A percentile compares a stretch with the other conserved stretches of the same genome.
Conservation (phyloP, 2,113 vertebrate genomes). For the Microcebus jonahi region DNA sequence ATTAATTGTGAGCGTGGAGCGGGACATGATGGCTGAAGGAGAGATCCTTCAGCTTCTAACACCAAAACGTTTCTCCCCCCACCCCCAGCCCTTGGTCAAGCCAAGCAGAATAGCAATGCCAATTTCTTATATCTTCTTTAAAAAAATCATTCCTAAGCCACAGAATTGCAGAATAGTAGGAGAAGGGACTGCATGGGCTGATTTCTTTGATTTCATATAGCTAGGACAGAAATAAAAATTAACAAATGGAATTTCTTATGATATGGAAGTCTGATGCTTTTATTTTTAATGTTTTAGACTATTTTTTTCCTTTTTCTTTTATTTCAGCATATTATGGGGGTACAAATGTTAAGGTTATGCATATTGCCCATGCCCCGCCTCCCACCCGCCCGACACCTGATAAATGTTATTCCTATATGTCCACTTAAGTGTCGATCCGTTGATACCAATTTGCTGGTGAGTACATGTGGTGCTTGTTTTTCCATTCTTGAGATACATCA, state of each 20-base stretch:
- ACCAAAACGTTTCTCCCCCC: not conserved
- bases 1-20: not conserved
- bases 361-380: too few relatives aligned
- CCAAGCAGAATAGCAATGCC: not conserved
- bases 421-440: too few relatives aligned
- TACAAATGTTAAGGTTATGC: too few relatives aligned
- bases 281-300: not conserved
- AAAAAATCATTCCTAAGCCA: not conserved
- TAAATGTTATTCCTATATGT: too few relatives aligned
- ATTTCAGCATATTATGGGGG: too few relatives aligned
- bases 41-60: not conserved
- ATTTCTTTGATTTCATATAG: not conserved
- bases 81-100: not conserved
- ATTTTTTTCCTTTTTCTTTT: too few relatives aligned
- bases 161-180: not conserved
- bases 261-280: not conserved
- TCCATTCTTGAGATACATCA: too few relatives aligned
- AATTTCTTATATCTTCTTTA: not conserved
- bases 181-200: not conserved
- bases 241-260: not conserved
- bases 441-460: too few relatives aligned
- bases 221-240: not conserved
- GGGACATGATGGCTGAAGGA: rapidly evolving
- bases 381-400: too few relatives aligned
- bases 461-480: too few relatives aligned